Evolutionary conservation across 2,797 vertebrate species (phyloP).

Genomic region (Ammospiza maritima): DNA sequence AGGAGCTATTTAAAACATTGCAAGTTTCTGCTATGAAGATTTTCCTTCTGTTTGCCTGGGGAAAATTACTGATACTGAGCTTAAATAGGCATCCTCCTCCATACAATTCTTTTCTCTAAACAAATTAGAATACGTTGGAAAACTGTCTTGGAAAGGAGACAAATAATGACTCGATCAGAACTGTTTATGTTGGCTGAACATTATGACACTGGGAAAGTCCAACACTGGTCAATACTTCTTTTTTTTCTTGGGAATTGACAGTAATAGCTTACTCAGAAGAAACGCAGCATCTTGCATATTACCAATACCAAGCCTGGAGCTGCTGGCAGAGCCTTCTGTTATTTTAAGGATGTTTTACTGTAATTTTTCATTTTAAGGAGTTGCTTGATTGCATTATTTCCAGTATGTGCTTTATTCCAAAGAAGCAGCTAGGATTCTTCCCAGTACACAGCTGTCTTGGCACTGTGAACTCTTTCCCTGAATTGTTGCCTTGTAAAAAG

Average conservation of each 20-base stretch:
- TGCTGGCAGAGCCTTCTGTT: constrained; percentile 34
- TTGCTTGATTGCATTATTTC: constrained; percentile 55
- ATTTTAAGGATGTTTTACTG: constrained; percentile 45
- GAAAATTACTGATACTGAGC: constrained; percentile 31
- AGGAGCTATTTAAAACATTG: background rate
- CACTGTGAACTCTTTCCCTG: constrained; percentile 22
- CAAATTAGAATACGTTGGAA: constrained; percentile 46
- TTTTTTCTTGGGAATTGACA: constrained; percentile 46
- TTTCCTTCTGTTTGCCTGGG: constrained; percentile 2
- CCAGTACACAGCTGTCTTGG: constrained; percentile 64
- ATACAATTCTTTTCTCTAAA: constrained; percentile 27
- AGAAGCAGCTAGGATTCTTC: constrained; percentile 53
- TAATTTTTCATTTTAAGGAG: constrained; percentile 47
- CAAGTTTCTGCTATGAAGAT: constrained; percentile 2
- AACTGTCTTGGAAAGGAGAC: constrained; percentile 46
- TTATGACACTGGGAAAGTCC: constrained; percentile 49
- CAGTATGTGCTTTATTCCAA: constrained; percentile 48
- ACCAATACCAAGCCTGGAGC: constrained; percentile 10
- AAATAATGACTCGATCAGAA: constrained; percentile 14
- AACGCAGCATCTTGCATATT: background rate
- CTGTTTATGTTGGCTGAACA: constrained; percentile 37
- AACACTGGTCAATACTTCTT: constrained; percentile 31
- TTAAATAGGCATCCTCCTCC: constrained; percentile 25
- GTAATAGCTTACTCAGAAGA: constrained; percentile 37
- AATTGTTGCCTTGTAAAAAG: constrained; percentile 70